Conservation (phyloP, 2,113 vertebrate genomes). For the Hassar affinis region DNA sequence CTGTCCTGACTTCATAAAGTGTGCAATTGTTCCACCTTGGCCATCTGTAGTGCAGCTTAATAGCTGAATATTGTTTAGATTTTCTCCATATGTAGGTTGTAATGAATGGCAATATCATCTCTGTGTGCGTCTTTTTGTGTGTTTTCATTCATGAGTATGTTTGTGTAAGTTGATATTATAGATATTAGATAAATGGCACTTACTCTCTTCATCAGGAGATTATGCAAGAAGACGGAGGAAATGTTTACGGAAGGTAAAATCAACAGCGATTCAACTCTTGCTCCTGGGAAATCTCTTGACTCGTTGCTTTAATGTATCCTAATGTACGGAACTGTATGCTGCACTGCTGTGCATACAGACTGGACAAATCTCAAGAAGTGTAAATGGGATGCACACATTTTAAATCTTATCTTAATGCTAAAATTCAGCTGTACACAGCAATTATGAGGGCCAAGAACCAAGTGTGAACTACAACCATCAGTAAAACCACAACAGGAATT, state of each 20-base stretch:
- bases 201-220: conserved; percentile 13
- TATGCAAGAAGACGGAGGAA: conserved; percentile 20
- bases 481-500: not conserved
- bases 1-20: not conserved
- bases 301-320: conserved; percentile 31
- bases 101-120: not conserved
- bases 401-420: not conserved
- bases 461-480: not conserved
- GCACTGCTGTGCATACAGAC: not conserved
- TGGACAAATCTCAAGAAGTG: not conserved
- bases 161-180: conserved; percentile 6
- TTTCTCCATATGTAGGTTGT: not conserved
- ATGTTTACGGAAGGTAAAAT: conserved; percentile 40
- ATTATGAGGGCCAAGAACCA: not conserved
- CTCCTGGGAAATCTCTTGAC: conserved; percentile 4
- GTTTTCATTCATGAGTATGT: not conserved
- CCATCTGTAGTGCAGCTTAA: not conserved
- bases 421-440: not conserved
- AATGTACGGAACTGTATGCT: not conserved
- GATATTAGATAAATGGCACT: conserved; percentile 8
- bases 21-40: not conserved
- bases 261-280: conserved; percentile 38
- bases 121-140: not conserved
- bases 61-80: not conserved
- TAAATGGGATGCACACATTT: not conserved